A percentile compares a stretch with the other conserved stretches of the same genome.
Conservation (phyloP, 2,113 vertebrate genomes). For the Enhydra lutris region DNA sequence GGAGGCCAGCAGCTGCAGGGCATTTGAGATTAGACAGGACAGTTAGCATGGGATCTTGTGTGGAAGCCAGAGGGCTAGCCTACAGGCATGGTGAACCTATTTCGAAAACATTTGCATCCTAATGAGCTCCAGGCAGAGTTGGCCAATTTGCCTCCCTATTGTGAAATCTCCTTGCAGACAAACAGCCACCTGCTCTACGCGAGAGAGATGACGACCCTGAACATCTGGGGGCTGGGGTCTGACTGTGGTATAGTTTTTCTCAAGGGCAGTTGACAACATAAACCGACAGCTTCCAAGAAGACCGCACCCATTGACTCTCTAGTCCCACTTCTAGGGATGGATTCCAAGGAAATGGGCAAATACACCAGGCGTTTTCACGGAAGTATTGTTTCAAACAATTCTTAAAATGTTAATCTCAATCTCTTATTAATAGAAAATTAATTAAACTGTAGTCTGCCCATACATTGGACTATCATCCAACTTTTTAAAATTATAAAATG, state of each 20-base stretch:
- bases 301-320: not conserved
- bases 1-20: not conserved
- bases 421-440: not conserved
- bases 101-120: not conserved
- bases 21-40: not conserved
- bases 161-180: not conserved
- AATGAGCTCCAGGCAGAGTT: not conserved
- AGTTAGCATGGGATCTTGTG: not conserved
- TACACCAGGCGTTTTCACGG: not conserved
- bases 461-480: not conserved
- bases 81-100: not conserved
- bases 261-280: not conserved
- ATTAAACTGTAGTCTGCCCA: not conserved
- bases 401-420: not conserved
- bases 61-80: not conserved
- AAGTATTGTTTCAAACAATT: constrained; percentile 7
- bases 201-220: not conserved
- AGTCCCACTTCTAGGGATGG: not conserved
- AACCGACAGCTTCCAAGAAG: not conserved
- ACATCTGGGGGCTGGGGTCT: not conserved
- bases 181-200: fast-evolving
- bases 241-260: not conserved
- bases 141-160: not conserved
- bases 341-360: not conserved
- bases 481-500: not conserved